Conservation (phyloP, 2,888 invertebrate species). For the Cactoblastis cactorum region DNA sequence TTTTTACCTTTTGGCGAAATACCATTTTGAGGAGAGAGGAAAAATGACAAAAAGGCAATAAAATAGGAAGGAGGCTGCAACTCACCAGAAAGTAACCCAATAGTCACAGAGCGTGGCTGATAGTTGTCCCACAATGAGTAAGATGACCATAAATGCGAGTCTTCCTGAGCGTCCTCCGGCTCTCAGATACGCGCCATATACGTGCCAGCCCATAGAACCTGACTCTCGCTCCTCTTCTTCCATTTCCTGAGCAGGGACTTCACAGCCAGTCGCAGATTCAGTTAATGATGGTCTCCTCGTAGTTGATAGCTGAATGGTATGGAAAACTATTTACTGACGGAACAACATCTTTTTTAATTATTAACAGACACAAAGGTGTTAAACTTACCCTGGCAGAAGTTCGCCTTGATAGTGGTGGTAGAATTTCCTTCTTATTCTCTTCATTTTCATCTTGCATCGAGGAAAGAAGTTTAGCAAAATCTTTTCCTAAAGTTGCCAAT, state of each 20-base stretch:
- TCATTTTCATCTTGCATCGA: conserved; percentile 67
- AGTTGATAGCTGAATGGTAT: conserved; percentile 55
- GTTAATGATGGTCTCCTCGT: conserved; percentile 69
- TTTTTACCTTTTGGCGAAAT: too few species aligned
- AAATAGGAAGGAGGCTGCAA: not conserved
- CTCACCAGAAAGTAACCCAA: conserved; percentile 87
- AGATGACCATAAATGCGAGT: conserved; percentile 70
- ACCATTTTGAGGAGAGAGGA: too few species aligned
- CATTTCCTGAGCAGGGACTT: conserved; percentile 73
- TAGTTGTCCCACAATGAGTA: conserved; percentile 82
- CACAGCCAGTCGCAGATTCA: conserved; percentile 62
- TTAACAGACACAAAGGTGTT: too few species aligned
- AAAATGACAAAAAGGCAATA: too few species aligned
- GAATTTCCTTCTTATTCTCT: conserved; percentile 47
- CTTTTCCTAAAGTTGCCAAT: conserved; percentile 75
- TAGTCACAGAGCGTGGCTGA: conserved; percentile 86
- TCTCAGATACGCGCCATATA: conserved; percentile 81
- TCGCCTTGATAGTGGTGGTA: conserved; percentile 53
- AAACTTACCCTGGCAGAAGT: conserved; percentile 63
- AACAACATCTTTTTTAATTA: too few species aligned
- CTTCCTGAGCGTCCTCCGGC: conserved; percentile 78
- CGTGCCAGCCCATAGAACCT: conserved; percentile 82
- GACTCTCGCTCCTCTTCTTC: conserved; percentile 81
- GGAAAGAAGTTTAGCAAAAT: conserved; percentile 79
- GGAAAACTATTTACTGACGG: too few species aligned